A percentile compares a stretch with the other conserved stretches of the same genome.
phyloP scores from a whole-genome alignment of 2,113 vertebrate species.

The Mormyrus lacerda region DNA sequence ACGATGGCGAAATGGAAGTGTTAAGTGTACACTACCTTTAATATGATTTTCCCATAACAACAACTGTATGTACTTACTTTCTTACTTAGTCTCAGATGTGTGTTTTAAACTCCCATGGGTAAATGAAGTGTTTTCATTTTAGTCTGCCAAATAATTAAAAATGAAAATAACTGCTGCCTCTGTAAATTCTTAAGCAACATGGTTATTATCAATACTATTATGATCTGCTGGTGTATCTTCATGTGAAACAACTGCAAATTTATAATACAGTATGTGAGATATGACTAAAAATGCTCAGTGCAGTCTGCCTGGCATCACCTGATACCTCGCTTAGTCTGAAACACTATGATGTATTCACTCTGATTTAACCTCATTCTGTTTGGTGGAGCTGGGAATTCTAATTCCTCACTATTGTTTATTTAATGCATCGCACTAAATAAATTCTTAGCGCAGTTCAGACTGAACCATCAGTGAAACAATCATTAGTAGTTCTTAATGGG shows the following conservation, averaged over 20 bases:
- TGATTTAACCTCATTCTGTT: neutral
- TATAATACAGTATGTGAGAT: neutral
- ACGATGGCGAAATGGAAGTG: neutral
- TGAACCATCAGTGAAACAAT: conserved; percentile 1
- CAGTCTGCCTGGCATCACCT: neutral
- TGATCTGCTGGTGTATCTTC: neutral
- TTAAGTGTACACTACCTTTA: neutral
- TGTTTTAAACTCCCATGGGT: neutral
- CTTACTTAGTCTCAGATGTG: neutral
- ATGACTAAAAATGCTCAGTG: neutral
- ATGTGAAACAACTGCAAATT: neutral
- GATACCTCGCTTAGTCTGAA: neutral
- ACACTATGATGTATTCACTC: neutral
- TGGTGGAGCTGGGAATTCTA: neutral
- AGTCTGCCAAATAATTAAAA: neutral
- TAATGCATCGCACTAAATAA: neutral
- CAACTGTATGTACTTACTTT: neutral
- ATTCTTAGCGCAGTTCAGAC: neutral
- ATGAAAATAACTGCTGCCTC: neutral
- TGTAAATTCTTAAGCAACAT: neutral
- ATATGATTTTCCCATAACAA: neutral
- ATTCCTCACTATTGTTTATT: neutral
- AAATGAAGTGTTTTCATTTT: neutral
- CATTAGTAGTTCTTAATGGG: neutral
- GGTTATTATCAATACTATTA: neutral